phyloP scores from a whole-genome alignment of 2,797 vertebrate species.

The Enteromius radiatus region DNA sequence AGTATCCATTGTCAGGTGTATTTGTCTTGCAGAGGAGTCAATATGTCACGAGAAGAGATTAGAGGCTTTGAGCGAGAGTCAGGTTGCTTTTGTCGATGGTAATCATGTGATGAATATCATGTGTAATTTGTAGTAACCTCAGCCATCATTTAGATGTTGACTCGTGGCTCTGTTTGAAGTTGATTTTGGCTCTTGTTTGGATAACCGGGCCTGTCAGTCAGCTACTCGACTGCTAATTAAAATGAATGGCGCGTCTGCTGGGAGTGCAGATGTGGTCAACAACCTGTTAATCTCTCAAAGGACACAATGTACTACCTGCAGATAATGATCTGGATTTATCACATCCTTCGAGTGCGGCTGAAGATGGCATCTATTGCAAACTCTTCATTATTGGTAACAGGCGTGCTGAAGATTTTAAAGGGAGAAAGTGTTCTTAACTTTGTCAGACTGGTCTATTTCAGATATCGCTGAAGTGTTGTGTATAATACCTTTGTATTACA shows the following conservation, averaged over 20 bases:
- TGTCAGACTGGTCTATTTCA: background rate
- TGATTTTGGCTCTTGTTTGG: slow-evolving; percentile 37
- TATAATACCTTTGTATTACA: background rate
- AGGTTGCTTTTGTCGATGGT: slow-evolving; percentile 26
- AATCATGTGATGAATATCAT: slow-evolving; percentile 39
- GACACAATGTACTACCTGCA: slow-evolving; percentile 3
- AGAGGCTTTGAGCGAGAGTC: slow-evolving; percentile 18
- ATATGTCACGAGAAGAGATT: slow-evolving; percentile 15
- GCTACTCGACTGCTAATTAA: slow-evolving; percentile 32
- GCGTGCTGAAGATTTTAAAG: background rate
- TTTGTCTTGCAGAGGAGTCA: slow-evolving; percentile 16
- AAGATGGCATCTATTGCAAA: background rate
- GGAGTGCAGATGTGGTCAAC: slow-evolving; percentile 44
- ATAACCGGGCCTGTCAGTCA: slow-evolving; percentile 8
- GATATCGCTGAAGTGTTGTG: background rate
- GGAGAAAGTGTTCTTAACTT: background rate
- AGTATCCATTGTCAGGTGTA: background rate
- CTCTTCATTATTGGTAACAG: background rate
- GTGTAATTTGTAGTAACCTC: slow-evolving; percentile 23
- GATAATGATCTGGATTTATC: slow-evolving; percentile 40
- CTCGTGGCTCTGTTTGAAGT: slow-evolving; percentile 18
- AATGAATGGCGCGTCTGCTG: slow-evolving; percentile 13
- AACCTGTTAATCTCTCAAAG: slow-evolving; percentile 44
- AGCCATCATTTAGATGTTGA: slow-evolving; percentile 21
- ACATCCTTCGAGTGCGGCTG: background rate